These are phyloP conservation scores for Brevimyrus niger DNA, from an alignment of 2,113 vertebrate species.

Conservation along the genomic window DNA sequence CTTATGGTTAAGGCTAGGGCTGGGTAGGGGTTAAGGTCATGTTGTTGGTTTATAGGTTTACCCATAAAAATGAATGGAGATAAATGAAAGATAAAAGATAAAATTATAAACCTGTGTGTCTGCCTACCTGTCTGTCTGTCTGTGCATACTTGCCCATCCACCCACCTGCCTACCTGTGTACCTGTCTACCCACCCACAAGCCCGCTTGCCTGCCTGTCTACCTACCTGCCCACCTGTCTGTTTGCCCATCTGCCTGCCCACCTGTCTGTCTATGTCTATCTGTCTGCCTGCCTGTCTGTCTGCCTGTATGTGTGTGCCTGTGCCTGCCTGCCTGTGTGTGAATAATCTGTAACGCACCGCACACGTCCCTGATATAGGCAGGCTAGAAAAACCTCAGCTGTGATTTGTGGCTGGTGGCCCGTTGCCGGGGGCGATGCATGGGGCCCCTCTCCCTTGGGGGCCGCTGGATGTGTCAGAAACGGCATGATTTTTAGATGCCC, in stretches of 20 bases:
- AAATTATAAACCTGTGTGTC: neutral
- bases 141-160: no score
- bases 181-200: no score
- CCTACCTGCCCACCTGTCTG: accelerated
- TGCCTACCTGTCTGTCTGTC: neutral
- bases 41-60: no score
- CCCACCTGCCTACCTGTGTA: no score
- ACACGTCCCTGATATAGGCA: neutral
- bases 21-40: no score
- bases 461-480: neutral
- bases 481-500: neutral
- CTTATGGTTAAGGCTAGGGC: no score
- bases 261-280: no score
- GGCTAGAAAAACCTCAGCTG: neutral
- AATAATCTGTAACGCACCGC: neutral
- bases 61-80: no score
- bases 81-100: no score
- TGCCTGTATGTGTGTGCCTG: neutral
- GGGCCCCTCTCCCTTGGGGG: neutral
- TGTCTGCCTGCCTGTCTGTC: no score
- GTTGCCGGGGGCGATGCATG: neutral
- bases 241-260: no score
- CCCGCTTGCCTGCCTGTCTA: neutral
- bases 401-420: neutral
- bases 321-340: no score